Percentiles rank a stretch among this genome's conserved stretches.
These are phyloP conservation scores for Scalopus aquaticus DNA, from an alignment of 2,113 vertebrate genomes.

Conservation along the genomic window DNA sequence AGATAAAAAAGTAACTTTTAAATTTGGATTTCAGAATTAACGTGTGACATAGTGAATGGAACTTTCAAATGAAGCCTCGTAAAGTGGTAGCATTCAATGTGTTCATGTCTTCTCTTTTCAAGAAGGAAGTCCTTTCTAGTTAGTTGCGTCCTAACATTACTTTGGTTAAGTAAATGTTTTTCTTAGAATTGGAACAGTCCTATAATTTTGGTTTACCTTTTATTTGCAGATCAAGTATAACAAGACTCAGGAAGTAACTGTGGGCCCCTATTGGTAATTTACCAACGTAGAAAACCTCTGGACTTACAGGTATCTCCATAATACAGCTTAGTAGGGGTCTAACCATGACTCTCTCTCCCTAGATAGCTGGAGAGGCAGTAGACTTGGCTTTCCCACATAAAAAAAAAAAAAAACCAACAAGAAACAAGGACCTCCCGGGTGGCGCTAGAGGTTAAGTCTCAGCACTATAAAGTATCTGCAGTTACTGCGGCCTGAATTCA, in stretches of 20 bases:
- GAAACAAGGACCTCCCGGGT: too few relatives aligned
- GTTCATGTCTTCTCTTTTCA: background rate
- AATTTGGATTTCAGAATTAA: background rate
- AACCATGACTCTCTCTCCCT: background rate
- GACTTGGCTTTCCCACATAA: background rate
- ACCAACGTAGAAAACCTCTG: background rate
- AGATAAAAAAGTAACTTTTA: background rate
- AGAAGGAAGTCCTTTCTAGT: slow-evolving; percentile 38
- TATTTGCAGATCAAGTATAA: slow-evolving; percentile 42
- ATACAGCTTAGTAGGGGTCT: background rate
- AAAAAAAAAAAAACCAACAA: background rate
- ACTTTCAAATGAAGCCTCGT: slow-evolving; percentile 31
- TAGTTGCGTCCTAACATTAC: background rate
- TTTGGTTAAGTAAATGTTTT: slow-evolving; percentile 27
- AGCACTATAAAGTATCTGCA: too few relatives aligned
- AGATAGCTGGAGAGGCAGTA: background rate
- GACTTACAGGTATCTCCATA: background rate
- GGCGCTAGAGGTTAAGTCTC: too few relatives aligned
- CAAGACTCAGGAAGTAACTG: background rate
- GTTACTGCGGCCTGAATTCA: too few relatives aligned
- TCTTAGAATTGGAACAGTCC: background rate
- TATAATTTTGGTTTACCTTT: slow-evolving; percentile 39
- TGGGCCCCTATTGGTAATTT: background rate
- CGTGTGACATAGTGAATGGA: background rate
- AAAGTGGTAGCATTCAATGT: background rate